Conservation (phyloP, 2,888 invertebrate genomes). For the Noctua fimbriata region DNA sequence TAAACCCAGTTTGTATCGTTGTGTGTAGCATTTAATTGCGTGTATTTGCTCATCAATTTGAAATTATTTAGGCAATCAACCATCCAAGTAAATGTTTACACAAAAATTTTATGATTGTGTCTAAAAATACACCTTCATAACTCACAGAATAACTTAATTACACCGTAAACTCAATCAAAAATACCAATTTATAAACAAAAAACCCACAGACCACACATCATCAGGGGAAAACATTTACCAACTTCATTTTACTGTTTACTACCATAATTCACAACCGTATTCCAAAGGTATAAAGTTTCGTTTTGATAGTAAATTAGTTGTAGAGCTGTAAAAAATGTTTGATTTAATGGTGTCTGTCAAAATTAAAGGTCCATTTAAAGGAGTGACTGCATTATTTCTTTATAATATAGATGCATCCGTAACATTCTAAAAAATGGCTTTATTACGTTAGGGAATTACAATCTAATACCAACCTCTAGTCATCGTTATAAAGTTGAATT, state of each 20-base stretch:
- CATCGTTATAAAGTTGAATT: conserved; percentile 16
- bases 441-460: background rate
- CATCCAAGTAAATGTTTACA: conserved; percentile 55
- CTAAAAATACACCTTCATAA: conserved; percentile 56
- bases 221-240: conserved; percentile 48
- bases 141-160: conserved; percentile 66
- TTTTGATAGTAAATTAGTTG: conserved; percentile 9
- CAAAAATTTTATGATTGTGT: conserved; percentile 34
- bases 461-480: conserved; percentile 18
- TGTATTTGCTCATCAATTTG: conserved; percentile 43
- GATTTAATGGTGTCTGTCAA: conserved; percentile 71
- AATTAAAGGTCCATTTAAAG: conserved; percentile 75
- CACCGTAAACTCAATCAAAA: conserved; percentile 63
- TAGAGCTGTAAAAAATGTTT: conserved; percentile 1
- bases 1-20: background rate
- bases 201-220: conserved; percentile 67
- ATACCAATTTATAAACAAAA: conserved; percentile 65
- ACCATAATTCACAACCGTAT: conserved; percentile 7
- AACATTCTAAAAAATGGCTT: conserved; percentile 45
- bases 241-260: background rate
- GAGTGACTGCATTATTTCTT: conserved; percentile 78
- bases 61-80: conserved; percentile 52
- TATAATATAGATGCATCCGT: conserved; percentile 62
- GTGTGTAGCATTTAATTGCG: conserved; percentile 22
- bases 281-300: background rate